Evolutionary conservation across 2,888 invertebrate genomes (phyloP).

Genomic region (Phengaris arion): DNA sequence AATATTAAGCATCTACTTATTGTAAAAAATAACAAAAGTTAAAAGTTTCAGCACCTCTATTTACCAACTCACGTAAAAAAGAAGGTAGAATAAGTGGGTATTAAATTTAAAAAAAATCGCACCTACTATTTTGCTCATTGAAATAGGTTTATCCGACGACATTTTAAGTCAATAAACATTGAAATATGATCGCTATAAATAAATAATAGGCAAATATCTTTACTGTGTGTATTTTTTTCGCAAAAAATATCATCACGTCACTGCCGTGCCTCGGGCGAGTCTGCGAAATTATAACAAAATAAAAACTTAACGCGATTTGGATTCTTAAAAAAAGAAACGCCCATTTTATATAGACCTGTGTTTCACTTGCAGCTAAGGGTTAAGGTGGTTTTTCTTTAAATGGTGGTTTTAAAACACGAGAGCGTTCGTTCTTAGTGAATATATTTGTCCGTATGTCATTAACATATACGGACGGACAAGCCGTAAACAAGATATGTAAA

Average conservation of each 20-base stretch:
- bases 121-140: neutral
- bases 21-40: too few relatives aligned
- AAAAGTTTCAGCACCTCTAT: too few relatives aligned
- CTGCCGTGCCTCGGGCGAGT: conserved; percentile 66
- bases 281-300: conserved; percentile 75
- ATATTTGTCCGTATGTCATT: conserved; percentile 69
- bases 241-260: conserved; percentile 64
- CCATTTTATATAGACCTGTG: conserved; percentile 48
- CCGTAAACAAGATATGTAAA: conserved; percentile 71
- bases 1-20: too few relatives aligned
- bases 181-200: conserved; percentile 5
- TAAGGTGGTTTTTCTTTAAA: conserved; percentile 41
- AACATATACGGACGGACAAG: conserved; percentile 61
- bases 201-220: conserved; percentile 30
- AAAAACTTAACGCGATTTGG: conserved; percentile 61
- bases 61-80: too few relatives aligned
- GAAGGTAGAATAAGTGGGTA: too few relatives aligned
- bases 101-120: too few relatives aligned
- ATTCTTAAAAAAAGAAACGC: conserved; percentile 59
- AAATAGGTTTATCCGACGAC: neutral
- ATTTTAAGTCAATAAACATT: conserved; percentile 3
- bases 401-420: conserved; percentile 53
- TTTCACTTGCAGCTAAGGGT: neutral
- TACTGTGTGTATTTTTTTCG: conserved; percentile 47
- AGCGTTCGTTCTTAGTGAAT: conserved; percentile 53